phyloP scores from a whole-genome alignment of 1,140 invertebrate species.

The Brachionus asplanchnoidis region DNA sequence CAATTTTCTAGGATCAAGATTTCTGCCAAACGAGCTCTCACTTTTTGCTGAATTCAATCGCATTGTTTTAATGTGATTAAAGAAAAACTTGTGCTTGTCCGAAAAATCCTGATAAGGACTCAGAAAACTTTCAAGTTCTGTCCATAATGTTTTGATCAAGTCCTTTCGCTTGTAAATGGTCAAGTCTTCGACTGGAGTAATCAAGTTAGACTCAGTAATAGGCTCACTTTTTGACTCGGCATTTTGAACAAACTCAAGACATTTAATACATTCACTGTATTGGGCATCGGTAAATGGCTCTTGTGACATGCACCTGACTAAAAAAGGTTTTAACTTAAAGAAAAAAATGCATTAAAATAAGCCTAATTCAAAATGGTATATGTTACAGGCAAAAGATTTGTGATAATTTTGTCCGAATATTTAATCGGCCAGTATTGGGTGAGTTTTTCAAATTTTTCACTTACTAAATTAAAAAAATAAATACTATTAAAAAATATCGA shows the following conservation, averaged over 20 bases:
- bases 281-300: constrained; percentile 18
- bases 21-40: neutral
- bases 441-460: constrained; percentile 67
- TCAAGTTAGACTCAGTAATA: neutral
- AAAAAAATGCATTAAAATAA: neutral
- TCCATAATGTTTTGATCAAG: constrained; percentile 14
- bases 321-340: neutral
- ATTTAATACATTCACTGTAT: constrained; percentile 39
- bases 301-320: neutral
- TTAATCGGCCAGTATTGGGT: constrained; percentile 89
- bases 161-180: constrained; percentile 11
- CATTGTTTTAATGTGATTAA: constrained; percentile 16
- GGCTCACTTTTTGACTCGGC: constrained; percentile 16
- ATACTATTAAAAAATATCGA: neutral
- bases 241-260: constrained; percentile 18
- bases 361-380: neutral
- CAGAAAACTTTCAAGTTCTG: neutral
- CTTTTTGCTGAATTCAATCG: neutral
- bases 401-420: constrained; percentile 80
- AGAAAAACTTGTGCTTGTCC: constrained; percentile 28
- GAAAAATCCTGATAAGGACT: constrained; percentile 26
- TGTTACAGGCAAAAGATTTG: constrained; percentile 74
- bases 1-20: constrained; percentile 4
- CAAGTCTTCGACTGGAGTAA: neutral
- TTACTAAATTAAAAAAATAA: constrained; percentile 55